These are phyloP conservation scores for Cylas formicarius DNA, from an alignment of 1,140 invertebrate genomes.

Conservation along the genomic window DNA sequence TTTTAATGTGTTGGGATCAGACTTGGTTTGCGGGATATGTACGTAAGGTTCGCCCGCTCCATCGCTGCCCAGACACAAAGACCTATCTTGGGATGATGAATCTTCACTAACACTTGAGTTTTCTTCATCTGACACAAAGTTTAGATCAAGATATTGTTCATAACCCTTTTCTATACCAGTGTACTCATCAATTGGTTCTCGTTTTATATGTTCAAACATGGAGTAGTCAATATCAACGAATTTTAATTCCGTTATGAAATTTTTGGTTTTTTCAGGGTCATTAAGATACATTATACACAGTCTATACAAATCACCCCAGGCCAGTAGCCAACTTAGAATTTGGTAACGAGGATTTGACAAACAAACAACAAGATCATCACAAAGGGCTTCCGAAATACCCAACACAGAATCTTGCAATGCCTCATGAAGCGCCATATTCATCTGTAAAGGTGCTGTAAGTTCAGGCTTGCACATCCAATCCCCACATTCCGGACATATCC, in stretches of 20 bases:
- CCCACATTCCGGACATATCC: conserved; percentile 34
- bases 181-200: conserved; percentile 43
- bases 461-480: conserved; percentile 34
- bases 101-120: conserved; percentile 19
- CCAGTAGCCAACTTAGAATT: conserved; percentile 53
- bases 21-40: conserved; percentile 28
- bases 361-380: conserved; percentile 55
- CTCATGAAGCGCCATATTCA: conserved; percentile 36
- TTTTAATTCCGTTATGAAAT: conserved; percentile 54
- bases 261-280: conserved; percentile 51
- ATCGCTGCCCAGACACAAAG: conserved; percentile 25
- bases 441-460: conserved; percentile 30
- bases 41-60: conserved; percentile 21
- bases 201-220: conserved; percentile 50
- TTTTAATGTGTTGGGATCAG: conserved; percentile 51
- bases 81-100: conserved; percentile 25
- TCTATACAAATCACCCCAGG: conserved; percentile 51
- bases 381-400: conserved; percentile 51
- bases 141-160: conserved; percentile 43
- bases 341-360: conserved; percentile 55
- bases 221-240: conserved; percentile 60
- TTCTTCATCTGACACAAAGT: conserved; percentile 27
- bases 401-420: conserved; percentile 42
- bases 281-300: conserved; percentile 54
- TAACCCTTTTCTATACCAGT: conserved; percentile 53